Evolutionary conservation across 2,797 vertebrate genomes (phyloP).

Genomic region (Sternarchorhynchus goeldii): DNA sequence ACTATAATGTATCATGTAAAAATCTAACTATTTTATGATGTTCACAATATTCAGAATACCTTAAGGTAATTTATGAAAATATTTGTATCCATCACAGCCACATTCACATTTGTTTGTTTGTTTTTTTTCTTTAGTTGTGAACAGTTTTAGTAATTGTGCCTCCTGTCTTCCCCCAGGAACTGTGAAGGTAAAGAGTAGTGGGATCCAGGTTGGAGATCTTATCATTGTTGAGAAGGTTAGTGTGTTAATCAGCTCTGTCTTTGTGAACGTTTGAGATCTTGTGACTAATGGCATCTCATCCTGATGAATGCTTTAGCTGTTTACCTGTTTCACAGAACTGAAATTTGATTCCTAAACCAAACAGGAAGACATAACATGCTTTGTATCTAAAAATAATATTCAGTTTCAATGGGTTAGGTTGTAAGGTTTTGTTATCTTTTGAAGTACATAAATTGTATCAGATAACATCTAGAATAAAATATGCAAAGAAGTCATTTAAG

Average conservation of each 20-base stretch:
- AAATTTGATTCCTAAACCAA: slow-evolving; percentile 34
- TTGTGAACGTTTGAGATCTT: slow-evolving; percentile 76
- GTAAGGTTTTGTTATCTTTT: background rate
- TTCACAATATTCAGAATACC: no score
- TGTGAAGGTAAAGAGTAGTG: slow-evolving; percentile 96
- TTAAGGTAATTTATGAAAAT: background rate
- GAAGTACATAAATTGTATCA: no score
- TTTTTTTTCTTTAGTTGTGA: slow-evolving; percentile 21
- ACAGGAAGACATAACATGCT: slow-evolving; percentile 23
- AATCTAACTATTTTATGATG: no score
- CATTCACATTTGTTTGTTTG: slow-evolving; percentile 5
- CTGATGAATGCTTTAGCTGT: slow-evolving; percentile 48
- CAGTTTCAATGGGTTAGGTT: background rate
- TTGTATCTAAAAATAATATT: slow-evolving; percentile 25
- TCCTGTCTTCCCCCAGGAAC: slow-evolving; percentile 79
- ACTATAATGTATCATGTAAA: no score
- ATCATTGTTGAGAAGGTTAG: slow-evolving; percentile 99
- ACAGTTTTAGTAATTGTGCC: slow-evolving; percentile 9
- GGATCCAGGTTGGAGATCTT: slow-evolving; percentile 97
- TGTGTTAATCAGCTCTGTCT: slow-evolving; percentile 60
- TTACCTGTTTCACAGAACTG: slow-evolving; percentile 47
- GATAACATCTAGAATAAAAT: no score
- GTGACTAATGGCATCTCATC: slow-evolving; percentile 67
- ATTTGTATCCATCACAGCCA: background rate
- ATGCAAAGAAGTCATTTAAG: background rate